Percentiles rank a stretch among this genome's conserved stretches.
Evolutionary conservation across 2,113 vertebrate genomes (phyloP).

Genomic region (Catagonus wagneri): DNA sequence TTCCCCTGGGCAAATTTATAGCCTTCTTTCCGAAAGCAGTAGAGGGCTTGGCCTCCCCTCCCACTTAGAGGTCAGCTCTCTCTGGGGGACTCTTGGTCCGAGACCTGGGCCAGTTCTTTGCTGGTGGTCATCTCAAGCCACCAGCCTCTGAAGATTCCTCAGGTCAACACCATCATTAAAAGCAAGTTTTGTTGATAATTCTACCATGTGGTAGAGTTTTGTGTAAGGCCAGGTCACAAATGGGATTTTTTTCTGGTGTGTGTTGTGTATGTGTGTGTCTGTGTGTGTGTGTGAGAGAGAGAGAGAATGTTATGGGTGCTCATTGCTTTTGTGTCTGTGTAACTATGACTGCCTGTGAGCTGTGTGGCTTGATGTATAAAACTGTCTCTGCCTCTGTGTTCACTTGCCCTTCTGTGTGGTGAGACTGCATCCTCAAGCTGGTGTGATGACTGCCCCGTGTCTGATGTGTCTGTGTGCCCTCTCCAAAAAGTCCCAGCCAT

Average conservation of each 20-base stretch:
- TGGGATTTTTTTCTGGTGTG: accelerated
- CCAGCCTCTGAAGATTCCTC: constrained; percentile 81
- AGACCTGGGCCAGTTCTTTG: not conserved
- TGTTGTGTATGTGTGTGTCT: not conserved
- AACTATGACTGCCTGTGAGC: not conserved
- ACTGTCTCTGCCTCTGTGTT: no score
- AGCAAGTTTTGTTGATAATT: constrained; percentile 79
- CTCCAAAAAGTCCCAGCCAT: not conserved
- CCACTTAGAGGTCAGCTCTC: not conserved
- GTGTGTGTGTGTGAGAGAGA: no score
- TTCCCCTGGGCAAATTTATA: constrained; percentile 10
- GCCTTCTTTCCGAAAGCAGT: constrained; percentile 15
- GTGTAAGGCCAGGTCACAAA: not conserved
- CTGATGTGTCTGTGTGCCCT: not conserved
- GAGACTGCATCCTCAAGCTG: not conserved
- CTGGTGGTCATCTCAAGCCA: not conserved
- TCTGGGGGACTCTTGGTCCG: not conserved
- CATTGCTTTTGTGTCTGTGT: not conserved
- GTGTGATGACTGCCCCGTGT: accelerated
- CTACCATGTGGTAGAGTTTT: not conserved
- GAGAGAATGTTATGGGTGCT: accelerated
- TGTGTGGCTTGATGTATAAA: not conserved
- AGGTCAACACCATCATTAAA: constrained; percentile 86
- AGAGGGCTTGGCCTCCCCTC: not conserved
- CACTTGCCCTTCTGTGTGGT: not conserved